phyloP scores from a whole-genome alignment of 2,797 vertebrate species.

The Protosalanx chinensis region DNA sequence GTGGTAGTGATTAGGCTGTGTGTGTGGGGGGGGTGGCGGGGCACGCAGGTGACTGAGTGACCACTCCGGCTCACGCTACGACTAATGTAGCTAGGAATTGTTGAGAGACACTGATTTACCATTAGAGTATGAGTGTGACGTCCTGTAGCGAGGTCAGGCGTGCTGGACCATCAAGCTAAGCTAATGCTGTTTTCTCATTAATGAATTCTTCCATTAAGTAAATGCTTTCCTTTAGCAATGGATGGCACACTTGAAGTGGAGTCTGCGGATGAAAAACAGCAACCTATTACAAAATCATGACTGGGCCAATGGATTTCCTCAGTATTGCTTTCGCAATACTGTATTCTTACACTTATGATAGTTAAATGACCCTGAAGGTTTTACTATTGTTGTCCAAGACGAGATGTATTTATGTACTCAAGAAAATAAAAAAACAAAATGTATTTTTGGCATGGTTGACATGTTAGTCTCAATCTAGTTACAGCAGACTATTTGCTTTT shows the following conservation, averaged over 20 bases:
- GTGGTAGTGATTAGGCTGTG: conserved; percentile 87
- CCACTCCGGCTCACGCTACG: conserved; percentile 58
- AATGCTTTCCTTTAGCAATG: too few relatives aligned
- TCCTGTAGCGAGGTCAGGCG: conserved; percentile 10
- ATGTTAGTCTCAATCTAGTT: conserved; percentile 36
- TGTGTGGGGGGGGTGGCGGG: conserved; percentile 74
- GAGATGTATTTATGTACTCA: conserved; percentile 32
- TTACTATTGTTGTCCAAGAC: conserved; percentile 21
- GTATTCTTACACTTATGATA: not conserved
- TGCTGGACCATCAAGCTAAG: not conserved
- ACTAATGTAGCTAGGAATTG: conserved; percentile 53
- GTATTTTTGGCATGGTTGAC: conserved; percentile 51
- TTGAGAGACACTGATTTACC: conserved; percentile 44
- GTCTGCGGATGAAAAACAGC: too few relatives aligned
- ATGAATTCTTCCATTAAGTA: too few relatives aligned
- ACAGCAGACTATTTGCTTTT: conserved; percentile 30
- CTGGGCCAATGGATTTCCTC: not conserved
- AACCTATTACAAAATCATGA: not conserved
- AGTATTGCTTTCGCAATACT: not conserved
- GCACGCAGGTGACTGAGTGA: conserved; percentile 82
- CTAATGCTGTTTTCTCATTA: not conserved
- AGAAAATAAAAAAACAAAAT: conserved; percentile 44
- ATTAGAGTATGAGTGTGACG: conserved; percentile 27
- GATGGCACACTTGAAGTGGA: too few relatives aligned
- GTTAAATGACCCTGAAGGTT: not conserved